Base-by-base conservation (phyloP, 23 tunicate genomes). In the Clavelina lepadiformis region DNA sequence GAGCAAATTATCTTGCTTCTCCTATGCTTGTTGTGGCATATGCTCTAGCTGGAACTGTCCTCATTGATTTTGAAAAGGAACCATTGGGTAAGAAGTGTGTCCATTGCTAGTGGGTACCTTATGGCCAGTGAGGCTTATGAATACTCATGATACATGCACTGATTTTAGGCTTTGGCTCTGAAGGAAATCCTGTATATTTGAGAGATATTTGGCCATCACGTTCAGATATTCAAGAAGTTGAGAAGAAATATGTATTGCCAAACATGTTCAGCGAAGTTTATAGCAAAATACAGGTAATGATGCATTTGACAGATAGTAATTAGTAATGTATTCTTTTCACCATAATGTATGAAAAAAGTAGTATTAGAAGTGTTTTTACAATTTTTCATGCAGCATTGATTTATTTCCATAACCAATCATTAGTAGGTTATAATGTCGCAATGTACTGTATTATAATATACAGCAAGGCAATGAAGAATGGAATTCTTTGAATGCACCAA, bases 21-120 rank as follows among this genome's bases (percentile, higher is more conserved):
- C 98, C 98, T 35, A 82, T 91, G 98, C 77, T 91, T 1, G 98
- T 91, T 35, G 92, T 93, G 20, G 98, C 93, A 3, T 83, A 93
- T 63, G 98, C 98, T 31, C 24, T 93, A 33, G 94, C 98, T 54
- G 98, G 98, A 30, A 85, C 87, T 1, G 93, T 83, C 13, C 34
- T 63, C 26, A 93, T 93, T 28, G 88, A 93, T 50, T 93, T 93
- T 59, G 88, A 85, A 54, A 93, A 63, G 11, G 82, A 93, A 36
- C 98, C 98, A 0, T 27, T 93, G 2, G 98, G 93, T 93, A 30
- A 55, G 75, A 35, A 22, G 47, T 21, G 25, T n/a, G n/a, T n/a
- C n/a, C n/a, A n/a, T n/a, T n/a, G n/a, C n/a, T n/a, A n/a, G n/a
- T n/a, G n/a, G n/a, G n/a, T n/a, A n/a, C n/a, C n/a, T n/a, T n/a